These are phyloP conservation scores for Leuciscus idus DNA, from an alignment of 2,113 vertebrate genomes.

Conservation along the genomic window DNA sequence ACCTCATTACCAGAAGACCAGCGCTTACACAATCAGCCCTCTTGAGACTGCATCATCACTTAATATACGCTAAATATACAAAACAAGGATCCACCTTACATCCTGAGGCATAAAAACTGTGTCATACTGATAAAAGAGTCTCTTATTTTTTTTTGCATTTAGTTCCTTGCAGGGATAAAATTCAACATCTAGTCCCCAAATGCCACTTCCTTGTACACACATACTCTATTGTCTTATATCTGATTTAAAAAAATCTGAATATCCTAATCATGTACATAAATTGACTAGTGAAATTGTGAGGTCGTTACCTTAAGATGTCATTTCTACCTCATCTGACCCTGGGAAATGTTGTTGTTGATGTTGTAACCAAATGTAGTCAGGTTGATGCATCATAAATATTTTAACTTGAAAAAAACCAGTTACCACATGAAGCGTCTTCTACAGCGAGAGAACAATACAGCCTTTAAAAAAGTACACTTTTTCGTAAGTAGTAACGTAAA, in stretches of 20 bases:
- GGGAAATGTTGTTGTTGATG: background rate
- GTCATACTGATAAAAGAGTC: background rate
- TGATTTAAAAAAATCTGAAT: background rate
- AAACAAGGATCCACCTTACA: conserved; percentile 53
- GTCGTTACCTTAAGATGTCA: background rate
- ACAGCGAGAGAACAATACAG: background rate
- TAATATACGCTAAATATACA: conserved; percentile 51
- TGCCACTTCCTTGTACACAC: background rate
- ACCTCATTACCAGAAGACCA: conserved; percentile 54
- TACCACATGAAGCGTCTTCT: background rate
- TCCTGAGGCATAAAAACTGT: conserved; percentile 13
- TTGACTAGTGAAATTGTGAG: background rate
- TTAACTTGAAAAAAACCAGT: background rate
- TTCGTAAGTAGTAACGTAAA: background rate
- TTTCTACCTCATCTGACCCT: background rate
- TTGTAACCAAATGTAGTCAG: background rate
- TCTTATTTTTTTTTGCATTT: background rate
- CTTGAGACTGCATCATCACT: conserved; percentile 32
- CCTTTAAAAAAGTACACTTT: background rate
- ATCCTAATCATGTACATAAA: background rate
- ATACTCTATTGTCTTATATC: background rate
- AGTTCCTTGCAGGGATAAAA: background rate
- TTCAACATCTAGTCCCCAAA: background rate
- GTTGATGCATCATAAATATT: background rate
- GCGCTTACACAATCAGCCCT: conserved; percentile 51